Evolutionary conservation across 2,888 invertebrate species (phyloP), one percentile per base, ranked within the genome.

Genomic region (Autographa pulchrina): DNA sequence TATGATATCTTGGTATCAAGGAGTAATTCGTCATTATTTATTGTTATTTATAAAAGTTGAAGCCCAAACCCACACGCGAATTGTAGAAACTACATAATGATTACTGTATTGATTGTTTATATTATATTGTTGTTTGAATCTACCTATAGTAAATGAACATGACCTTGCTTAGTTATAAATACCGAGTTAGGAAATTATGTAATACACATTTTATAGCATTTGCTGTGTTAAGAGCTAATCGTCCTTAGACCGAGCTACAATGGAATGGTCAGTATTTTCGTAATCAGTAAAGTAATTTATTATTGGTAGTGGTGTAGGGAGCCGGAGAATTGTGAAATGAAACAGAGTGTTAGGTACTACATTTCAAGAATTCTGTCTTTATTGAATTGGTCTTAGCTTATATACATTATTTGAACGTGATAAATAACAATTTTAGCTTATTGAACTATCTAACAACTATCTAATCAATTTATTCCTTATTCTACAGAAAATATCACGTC

Each of bases 1-100:
- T 68, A 61, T 80, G 43, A 67, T 48, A 68, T 64, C 68, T 43
- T 70, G 32, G 65, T 68, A 68, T 66, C 61, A 65, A 68, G 25
- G 32, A 72, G 63, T 61, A 41, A 72, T 77, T 72, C 56, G 63
- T 70, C 60, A 72, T 70, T 74, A 70, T 66, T 65, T 71, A 70
- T 68, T 52, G 62, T 62, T 65, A 65, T 13, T 65, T 48, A 70
- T 77, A 70, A 65, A 69, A 68, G 67, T 74, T 54, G 31, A 72
- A 31, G 59, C 48, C n/a, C 48, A 58, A n/a, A 41, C 74, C 74
- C 74, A 72, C 81, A 66, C 68, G 56, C 60, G 56, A 61, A 68
- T 65, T 59, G 48, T 61, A 25, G 25, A 60, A 48, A 68, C 61
- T 56, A 66, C 73, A 56, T 25, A 56, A 11, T 56, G 25, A 25